Evolutionary conservation across 1,140 invertebrate species (phyloP).

Genomic region (Apis mellifera): Amel_HAv3.1 CM009945.2:9027501-9028000

Average conservation of each 20-base stretch:
- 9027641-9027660: conserved; percentile 90
- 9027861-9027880: conserved; percentile 96
- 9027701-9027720: conserved; percentile 97
- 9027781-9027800: conserved; percentile 97
- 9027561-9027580: conserved; percentile 96
- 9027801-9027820: conserved; percentile 84
- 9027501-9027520: not conserved
- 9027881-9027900: conserved; percentile 98
- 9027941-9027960: conserved; percentile 99
- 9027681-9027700: conserved; percentile 84
- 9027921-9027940: conserved; percentile 98
- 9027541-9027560: conserved; percentile 98
- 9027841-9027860: conserved; percentile 94
- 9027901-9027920: conserved; percentile 95
- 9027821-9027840: conserved; percentile 87
- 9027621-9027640: conserved; percentile 86
- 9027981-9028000: conserved; percentile 97
- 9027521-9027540: conserved; percentile 96
- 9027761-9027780: conserved; percentile 97
- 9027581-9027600: conserved; percentile 91
- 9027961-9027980: conserved; percentile 97
- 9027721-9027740: conserved; percentile 97
- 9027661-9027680: conserved; percentile 83
- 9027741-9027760: conserved; percentile 99
- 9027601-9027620: conserved; percentile 83